Evolutionary conservation across 2,113 vertebrate species (phyloP).

Genomic region (Gobius niger): DNA sequence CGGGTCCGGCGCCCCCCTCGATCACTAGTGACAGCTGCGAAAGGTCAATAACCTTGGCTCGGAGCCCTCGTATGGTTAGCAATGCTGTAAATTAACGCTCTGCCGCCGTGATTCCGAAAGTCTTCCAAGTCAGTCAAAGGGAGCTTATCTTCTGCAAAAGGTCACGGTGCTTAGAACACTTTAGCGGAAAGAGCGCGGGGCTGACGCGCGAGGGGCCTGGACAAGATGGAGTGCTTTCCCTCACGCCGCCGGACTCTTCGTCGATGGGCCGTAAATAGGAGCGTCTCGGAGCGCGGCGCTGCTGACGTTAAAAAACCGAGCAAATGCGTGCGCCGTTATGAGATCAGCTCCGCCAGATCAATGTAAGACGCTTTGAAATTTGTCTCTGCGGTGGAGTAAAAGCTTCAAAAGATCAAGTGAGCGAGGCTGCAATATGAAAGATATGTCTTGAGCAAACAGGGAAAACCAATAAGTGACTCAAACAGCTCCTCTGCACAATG

Average conservation of each 20-base stretch:
- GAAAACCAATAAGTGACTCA: neutral
- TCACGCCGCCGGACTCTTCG: conserved; percentile 14
- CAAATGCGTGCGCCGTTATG: neutral
- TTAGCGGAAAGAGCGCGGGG: conserved; percentile 59
- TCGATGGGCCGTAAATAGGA: conserved; percentile 16
- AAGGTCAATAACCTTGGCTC: conserved; percentile 80
- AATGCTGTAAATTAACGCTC: conserved; percentile 72
- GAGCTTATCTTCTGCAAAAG: conserved; percentile 73
- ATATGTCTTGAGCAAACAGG: neutral
- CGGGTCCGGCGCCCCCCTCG: conserved; percentile 40
- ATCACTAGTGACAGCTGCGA: conserved; percentile 74
- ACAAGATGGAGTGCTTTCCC: conserved; percentile 40
- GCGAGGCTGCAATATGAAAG: neutral
- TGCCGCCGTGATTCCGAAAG: conserved; percentile 65
- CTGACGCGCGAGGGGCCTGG: conserved; percentile 37
- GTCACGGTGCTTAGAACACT: conserved; percentile 71
- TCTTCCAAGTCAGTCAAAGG: conserved; percentile 62
- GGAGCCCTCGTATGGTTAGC: conserved; percentile 73
- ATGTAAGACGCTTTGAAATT: conserved; percentile 7
- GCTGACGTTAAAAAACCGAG: neutral
- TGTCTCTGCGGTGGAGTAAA: neutral
- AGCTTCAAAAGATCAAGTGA: conserved; percentile 4
- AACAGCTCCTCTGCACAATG: neutral
- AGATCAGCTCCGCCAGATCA: conserved; percentile 3
- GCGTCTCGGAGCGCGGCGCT: conserved; percentile 9